These are phyloP conservation scores for Pelobates fuscus DNA, from an alignment of 2,113 vertebrate species.

Conservation along the genomic window DNA sequence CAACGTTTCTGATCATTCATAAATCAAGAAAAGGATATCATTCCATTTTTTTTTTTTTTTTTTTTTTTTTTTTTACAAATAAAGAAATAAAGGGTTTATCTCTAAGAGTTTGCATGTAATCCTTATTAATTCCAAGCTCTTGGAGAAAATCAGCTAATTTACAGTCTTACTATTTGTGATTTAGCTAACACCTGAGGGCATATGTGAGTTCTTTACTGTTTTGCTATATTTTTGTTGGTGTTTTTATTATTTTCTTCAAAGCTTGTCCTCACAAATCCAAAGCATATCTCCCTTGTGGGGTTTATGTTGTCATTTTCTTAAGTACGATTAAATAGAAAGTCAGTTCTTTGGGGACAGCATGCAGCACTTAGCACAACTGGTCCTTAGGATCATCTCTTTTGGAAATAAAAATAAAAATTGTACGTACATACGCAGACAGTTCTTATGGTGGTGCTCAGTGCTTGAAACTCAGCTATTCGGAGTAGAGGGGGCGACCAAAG, in stretches of 20 bases:
- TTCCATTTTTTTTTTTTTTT: too few species aligned
- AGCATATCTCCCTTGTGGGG: not conserved
- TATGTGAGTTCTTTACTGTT: slow-evolving; percentile 43
- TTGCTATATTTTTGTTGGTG: slow-evolving; percentile 21
- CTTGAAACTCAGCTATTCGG: not conserved
- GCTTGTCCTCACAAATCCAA: slow-evolving; percentile 3
- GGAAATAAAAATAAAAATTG: not conserved
- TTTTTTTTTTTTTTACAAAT: too few species aligned
- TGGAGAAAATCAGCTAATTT: slow-evolving; percentile 53
- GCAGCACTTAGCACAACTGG: rapidly evolving
- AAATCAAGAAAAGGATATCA: slow-evolving; percentile 54
- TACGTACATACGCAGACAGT: not conserved
- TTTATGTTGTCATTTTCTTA: not conserved
- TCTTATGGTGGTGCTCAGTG: not conserved
- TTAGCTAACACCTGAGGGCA: slow-evolving; percentile 47
- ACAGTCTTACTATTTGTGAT: slow-evolving; percentile 48
- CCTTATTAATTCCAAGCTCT: slow-evolving; percentile 63
- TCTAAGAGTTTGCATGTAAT: slow-evolving; percentile 59
- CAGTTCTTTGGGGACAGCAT: slow-evolving; percentile 7
- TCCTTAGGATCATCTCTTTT: slow-evolving; percentile 13
- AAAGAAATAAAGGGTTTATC: slow-evolving; percentile 47
- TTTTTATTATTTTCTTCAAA: slow-evolving; percentile 20
- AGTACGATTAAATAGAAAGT: not conserved
- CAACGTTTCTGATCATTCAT: slow-evolving; percentile 60
- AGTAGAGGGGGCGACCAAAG: not conserved